Percentiles rank a stretch among this genome's conserved stretches.
phyloP scores from a whole-genome alignment of 2,888 invertebrate genomes.

The Bruchidius siliquastri region DNA sequence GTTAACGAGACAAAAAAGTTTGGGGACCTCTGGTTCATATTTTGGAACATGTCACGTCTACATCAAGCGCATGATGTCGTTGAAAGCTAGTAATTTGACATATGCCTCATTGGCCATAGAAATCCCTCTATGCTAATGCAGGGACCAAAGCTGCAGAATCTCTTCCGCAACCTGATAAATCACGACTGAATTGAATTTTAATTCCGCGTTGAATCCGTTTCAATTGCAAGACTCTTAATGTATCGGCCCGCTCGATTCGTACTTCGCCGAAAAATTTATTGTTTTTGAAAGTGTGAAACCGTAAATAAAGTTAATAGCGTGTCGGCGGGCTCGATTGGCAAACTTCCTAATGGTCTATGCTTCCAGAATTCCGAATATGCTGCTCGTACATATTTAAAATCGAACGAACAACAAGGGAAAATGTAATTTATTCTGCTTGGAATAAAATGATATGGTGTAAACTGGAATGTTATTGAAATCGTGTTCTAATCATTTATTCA shows the following conservation, averaged over 20 bases:
- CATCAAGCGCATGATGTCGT: no score
- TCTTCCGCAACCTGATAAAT: not conserved
- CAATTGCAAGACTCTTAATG: conserved; percentile 17
- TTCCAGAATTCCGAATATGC: conserved; percentile 24
- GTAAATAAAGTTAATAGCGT: conserved; percentile 27
- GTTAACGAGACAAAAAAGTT: no score
- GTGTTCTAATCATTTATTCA: no score
- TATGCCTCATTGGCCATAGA: no score
- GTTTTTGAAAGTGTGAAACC: conserved; percentile 24
- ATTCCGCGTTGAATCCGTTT: conserved; percentile 18
- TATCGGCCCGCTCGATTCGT: conserved; percentile 5
- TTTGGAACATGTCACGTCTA: no score
- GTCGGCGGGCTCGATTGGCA: conserved; percentile 28
- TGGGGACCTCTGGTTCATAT: no score
- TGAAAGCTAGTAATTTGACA: no score
- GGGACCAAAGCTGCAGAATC: not conserved
- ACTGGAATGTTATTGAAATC: no score
- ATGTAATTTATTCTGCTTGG: not conserved
- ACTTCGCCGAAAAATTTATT: conserved; percentile 17
- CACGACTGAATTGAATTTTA: conserved; percentile 9
- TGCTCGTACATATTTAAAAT: conserved; percentile 7
- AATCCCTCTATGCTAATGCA: not conserved
- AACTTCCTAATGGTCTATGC: conserved; percentile 29
- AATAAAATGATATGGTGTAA: not conserved
- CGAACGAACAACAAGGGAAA: not conserved